Base-by-base conservation (phyloP, 2,888 invertebrate species). In the Rambutsinella grinnellia region DNA sequence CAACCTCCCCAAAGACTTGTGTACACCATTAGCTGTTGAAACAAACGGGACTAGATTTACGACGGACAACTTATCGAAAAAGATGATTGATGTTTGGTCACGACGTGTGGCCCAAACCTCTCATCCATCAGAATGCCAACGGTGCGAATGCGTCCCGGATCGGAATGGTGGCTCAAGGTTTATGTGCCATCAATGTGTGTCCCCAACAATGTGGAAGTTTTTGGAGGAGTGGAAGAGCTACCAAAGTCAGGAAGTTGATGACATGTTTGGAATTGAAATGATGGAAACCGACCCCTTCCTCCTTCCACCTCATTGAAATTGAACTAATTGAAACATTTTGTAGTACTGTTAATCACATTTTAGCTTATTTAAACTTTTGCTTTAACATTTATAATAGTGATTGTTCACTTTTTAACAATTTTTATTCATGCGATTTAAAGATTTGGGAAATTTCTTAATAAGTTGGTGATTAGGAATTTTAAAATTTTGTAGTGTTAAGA, bases 91-190 rank as follows among this genome's bases (percentile, higher is more conserved):
- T 61, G 85, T 86, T 10, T 85, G 88, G 81, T 85, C 86, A 8
- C 82, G 85, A 3, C 84, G 86, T 15, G 84, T 87, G 2, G 84
- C 85, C 0, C 74, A 83, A 56, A 85, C 85, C 10, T 85, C 86
- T 24, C 76, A 83, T 21, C 86, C 86, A 0, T 83, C 86, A 1
- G 80, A 81, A n/a, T 88, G 88, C 80, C 88, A 88, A 81, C 83
- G 85, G 13, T 88, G 88, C 82, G 86, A 85, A 53, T 88, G 88
- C 82, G 85, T 86, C 0, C 84, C 86, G 2, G 87, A 87, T 69
- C 82, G 84, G n/a, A 84, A 85, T 72, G 88, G 88, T 19, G 83
- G 85, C 1, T 87, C 87, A 0, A 62, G 76, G 13, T 26, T 86
- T 26, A 84, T 85, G 63, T 88, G 88, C 81, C 83, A 85, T 54